A percentile compares a stretch with the other conserved stretches of the same genome.
Evolutionary conservation across 2,888 invertebrate species (phyloP).

Genomic region (Cylindroiulus punctatus): DNA sequence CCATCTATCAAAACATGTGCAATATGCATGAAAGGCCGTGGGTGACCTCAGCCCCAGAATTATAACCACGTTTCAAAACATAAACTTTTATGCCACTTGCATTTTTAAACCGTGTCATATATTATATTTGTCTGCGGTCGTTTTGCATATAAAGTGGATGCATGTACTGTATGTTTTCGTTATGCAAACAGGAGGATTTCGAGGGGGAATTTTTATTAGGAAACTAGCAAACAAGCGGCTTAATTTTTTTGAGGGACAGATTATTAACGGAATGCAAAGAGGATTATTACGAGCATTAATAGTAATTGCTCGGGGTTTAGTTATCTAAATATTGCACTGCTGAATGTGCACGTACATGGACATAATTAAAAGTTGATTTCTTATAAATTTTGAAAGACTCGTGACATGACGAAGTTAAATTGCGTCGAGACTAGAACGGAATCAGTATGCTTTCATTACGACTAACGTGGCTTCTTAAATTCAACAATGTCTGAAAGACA

Average conservation of each 20-base stretch:
- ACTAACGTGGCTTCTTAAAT: too few species aligned
- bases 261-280: neutral
- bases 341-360: neutral
- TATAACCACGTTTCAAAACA: conserved; percentile 7
- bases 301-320: neutral
- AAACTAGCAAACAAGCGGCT: conserved; percentile 1
- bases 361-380: neutral
- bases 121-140: neutral
- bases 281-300: neutral
- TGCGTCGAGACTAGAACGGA: neutral
- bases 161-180: neutral
- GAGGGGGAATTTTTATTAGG: neutral
- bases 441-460: too few species aligned
- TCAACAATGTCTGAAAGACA: too few species aligned
- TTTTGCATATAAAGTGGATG: conserved; percentile 1
- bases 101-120: conserved; percentile 1
- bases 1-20: conserved; percentile 3
- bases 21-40: neutral
- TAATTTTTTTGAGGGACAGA: neutral
- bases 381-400: neutral
- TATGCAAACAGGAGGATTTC: conserved; percentile 6
- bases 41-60: neutral
- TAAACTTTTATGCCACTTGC: conserved; percentile 33
- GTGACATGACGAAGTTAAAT: neutral
- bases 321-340: neutral